Percentiles rank a stretch among this genome's conserved stretches.
Conservation (phyloP, 2,888 invertebrate species). For the Pherbina coryleti region DNA sequence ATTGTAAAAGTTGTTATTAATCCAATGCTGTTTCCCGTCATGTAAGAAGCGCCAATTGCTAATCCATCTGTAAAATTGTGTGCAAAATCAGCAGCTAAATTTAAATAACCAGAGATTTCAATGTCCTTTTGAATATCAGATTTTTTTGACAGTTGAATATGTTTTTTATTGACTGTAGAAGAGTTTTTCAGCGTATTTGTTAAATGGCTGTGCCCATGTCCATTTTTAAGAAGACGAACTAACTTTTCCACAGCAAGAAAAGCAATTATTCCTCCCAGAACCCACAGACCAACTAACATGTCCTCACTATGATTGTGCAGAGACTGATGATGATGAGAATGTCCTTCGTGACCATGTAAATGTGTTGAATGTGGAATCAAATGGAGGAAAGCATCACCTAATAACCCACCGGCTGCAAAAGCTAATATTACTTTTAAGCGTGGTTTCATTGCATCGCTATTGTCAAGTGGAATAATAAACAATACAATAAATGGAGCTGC, state of each 20-base stretch:
- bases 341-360: slow-evolving; percentile 71
- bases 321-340: slow-evolving; percentile 65
- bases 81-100: slow-evolving; percentile 97
- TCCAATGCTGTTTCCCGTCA: slow-evolving; percentile 90
- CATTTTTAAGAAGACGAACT: slow-evolving; percentile 86
- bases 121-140: slow-evolving; percentile 71
- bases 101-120: slow-evolving; percentile 90
- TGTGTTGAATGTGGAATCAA: slow-evolving; percentile 95
- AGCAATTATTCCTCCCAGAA: slow-evolving; percentile 91
- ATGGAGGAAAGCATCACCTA: slow-evolving; percentile 99
- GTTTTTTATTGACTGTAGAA: slow-evolving; percentile 45
- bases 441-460: slow-evolving; percentile 85
- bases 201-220: slow-evolving; percentile 60
- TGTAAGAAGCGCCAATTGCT: slow-evolving; percentile 97
- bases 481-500: slow-evolving; percentile 94
- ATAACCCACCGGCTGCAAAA: slow-evolving; percentile 94
- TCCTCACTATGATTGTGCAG: slow-evolving; percentile 75
- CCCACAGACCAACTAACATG: slow-evolving; percentile 93
- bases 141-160: slow-evolving; percentile 14
- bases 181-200: slow-evolving; percentile 46
- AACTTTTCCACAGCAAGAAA: slow-evolving; percentile 95
- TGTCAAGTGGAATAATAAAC: slow-evolving; percentile 92
- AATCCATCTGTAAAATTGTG: slow-evolving; percentile 99
- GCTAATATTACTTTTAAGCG: slow-evolving; percentile 90
- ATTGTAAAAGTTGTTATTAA: slow-evolving; percentile 95